phyloP scores from a whole-genome alignment of 2,888 invertebrate species.

The Scaptodrosophila latifasciaeformis region DNA sequence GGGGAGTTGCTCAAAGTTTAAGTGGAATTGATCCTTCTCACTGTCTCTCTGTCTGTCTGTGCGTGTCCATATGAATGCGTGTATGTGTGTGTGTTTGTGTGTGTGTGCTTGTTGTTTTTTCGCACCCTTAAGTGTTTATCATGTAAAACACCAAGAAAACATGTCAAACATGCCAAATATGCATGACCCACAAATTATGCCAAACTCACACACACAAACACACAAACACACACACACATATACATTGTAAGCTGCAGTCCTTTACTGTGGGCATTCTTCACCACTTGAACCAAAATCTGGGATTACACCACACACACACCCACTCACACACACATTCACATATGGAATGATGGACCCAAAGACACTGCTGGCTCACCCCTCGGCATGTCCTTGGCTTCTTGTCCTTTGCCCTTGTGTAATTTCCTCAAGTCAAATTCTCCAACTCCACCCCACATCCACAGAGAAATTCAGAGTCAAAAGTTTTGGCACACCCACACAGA shows the following conservation, averaged over 20 bases:
- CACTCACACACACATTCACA: too few relatives aligned
- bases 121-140: constrained; percentile 62
- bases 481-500: constrained; percentile 12
- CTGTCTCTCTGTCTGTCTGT: not conserved
- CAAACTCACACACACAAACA: constrained; percentile 42
- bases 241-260: not conserved
- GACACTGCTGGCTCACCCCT: too few relatives aligned
- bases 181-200: constrained; percentile 68
- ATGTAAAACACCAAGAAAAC: constrained; percentile 64
- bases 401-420: too few relatives aligned
- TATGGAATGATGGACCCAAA: too few relatives aligned
- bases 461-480: constrained; percentile 10
- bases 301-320: constrained; percentile 24
- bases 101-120: constrained; percentile 11
- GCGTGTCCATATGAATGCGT: not conserved
- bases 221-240: constrained; percentile 11
- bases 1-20: too few relatives aligned
- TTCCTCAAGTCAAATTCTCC: too few relatives aligned
- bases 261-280: not conserved
- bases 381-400: constrained; percentile 26
- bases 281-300: constrained; percentile 28
- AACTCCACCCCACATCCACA: too few relatives aligned
- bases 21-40: too few relatives aligned
- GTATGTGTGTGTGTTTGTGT: constrained; percentile 17
- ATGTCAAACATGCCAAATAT: constrained; percentile 69